Percentiles rank a stretch among this genome's conserved stretches.
phyloP scores from a whole-genome alignment of 2,113 vertebrate species.

The Cheirogaleus medius region DNA sequence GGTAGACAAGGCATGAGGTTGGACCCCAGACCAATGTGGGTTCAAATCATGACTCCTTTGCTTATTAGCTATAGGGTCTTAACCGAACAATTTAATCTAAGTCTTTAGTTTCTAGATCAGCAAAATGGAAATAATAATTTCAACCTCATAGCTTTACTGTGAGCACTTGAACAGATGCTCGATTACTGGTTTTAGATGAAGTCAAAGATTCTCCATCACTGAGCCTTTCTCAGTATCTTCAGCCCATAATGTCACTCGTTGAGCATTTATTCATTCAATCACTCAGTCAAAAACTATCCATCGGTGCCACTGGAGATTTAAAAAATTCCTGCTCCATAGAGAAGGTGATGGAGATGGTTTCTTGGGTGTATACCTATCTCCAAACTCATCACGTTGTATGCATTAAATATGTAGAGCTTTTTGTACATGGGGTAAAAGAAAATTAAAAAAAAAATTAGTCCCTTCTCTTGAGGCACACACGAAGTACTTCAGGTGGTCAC shows the following conservation, averaged over 20 bases:
- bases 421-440: not conserved
- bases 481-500: not conserved
- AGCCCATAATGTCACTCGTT: not conserved
- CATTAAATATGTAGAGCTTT: not conserved
- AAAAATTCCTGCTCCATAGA: not conserved
- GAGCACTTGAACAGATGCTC: not conserved
- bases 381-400: not conserved
- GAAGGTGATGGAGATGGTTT: not conserved
- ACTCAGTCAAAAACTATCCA: not conserved
- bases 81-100: not conserved
- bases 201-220: not conserved
- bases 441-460: not conserved
- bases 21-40: not conserved
- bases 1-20: not conserved
- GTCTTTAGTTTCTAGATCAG: not conserved
- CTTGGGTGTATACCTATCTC: not conserved
- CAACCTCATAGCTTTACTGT: not conserved
- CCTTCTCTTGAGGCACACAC: not conserved
- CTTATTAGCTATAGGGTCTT: not conserved
- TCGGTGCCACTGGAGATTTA: not conserved
- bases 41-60: not conserved
- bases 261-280: not conserved
- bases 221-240: not conserved
- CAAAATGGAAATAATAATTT: not conserved
- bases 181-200: not conserved